These are phyloP conservation scores for Colius striatus DNA, from an alignment of 2,113 vertebrate species.

Conservation along the genomic window DNA sequence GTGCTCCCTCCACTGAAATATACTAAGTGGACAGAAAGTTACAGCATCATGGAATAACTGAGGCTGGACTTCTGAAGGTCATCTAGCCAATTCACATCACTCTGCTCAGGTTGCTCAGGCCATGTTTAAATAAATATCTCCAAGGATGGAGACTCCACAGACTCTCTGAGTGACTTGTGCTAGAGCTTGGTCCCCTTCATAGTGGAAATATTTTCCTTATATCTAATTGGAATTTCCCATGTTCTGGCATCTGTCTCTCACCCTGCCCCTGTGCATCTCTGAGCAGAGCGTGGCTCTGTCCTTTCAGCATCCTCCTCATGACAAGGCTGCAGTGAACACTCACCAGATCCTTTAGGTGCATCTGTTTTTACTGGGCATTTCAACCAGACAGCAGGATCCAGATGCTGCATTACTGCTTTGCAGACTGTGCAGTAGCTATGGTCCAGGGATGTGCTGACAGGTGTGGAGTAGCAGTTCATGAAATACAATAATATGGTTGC, in stretches of 20 bases:
- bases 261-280: neutral
- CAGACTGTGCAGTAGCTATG: neutral
- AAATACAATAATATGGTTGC: neutral
- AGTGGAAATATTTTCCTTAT: neutral
- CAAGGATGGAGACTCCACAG: neutral
- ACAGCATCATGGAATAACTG: neutral
- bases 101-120: neutral
- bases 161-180: neutral
- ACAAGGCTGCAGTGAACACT: neutral
- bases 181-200: neutral
- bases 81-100: accelerated
- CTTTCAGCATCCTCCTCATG: neutral
- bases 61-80: neutral
- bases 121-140: neutral
- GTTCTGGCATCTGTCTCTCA: neutral
- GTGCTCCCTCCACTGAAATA: neutral
- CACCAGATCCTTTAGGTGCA: neutral
- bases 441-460: neutral
- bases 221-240: neutral
- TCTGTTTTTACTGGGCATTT: neutral
- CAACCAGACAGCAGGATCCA: neutral
- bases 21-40: neutral
- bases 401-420: neutral
- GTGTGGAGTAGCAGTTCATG: neutral
- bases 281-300: neutral